phyloP scores from a whole-genome alignment of 2,888 invertebrate genomes.

The Lasioglossum lativentre region DNA sequence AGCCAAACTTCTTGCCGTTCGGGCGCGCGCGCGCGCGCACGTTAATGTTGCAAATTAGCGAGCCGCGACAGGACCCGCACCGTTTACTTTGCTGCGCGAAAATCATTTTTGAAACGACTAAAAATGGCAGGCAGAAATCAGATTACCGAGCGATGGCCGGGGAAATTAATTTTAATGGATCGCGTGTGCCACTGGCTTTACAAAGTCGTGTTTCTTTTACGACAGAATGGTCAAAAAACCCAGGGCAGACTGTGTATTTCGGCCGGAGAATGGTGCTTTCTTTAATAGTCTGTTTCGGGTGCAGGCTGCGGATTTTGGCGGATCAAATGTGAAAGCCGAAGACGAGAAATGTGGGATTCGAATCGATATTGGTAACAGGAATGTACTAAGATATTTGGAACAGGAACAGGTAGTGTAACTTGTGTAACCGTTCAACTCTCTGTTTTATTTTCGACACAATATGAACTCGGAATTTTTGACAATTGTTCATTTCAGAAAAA shows the following conservation, averaged over 20 bases:
- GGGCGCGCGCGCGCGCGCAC: neutral
- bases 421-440: too few species aligned
- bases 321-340: neutral
- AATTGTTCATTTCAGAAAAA: too few species aligned
- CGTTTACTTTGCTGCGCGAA: neutral
- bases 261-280: neutral
- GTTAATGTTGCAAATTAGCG: conserved; percentile 1
- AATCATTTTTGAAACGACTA: conserved; percentile 11
- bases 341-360: neutral
- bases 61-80: neutral
- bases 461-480: too few species aligned
- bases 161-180: conserved; percentile 21
- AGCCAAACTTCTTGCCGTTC: neutral
- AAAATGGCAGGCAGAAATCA: neutral
- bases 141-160: neutral
- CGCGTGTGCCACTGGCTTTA: neutral
- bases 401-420: too few species aligned
- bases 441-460: too few species aligned
- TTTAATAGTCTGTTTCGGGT: neutral
- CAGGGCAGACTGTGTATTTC: neutral
- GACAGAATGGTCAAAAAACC: neutral
- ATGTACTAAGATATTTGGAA: neutral
- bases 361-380: neutral
- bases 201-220: neutral
- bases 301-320: neutral